A percentile compares a stretch with the other conserved stretches of the same genome.
Evolutionary conservation across 1,140 invertebrate species (phyloP).

Genomic region (Drosophila sucinea): DNA sequence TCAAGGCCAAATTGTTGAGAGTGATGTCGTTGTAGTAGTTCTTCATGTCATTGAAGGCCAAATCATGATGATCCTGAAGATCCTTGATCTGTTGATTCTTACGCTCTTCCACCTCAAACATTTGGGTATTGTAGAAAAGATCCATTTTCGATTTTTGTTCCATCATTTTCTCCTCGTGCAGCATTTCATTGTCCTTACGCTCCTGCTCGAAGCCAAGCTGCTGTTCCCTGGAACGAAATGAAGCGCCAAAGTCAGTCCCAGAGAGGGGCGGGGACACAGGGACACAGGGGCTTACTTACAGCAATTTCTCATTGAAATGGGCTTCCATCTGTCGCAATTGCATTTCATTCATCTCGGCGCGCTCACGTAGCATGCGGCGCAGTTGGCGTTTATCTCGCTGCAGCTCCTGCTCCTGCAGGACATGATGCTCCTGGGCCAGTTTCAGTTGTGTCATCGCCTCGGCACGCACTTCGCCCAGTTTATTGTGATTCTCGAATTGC

Average conservation of each 20-base stretch:
- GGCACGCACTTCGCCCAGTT: constrained; percentile 84
- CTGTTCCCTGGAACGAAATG: constrained; percentile 49
- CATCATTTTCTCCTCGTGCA: constrained; percentile 91
- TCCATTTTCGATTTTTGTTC: constrained; percentile 89
- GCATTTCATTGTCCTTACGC: constrained; percentile 90
- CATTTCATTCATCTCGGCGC: constrained; percentile 84
- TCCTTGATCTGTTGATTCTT: constrained; percentile 94
- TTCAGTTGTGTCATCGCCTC: constrained; percentile 91
- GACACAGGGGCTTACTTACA: constrained; percentile 64
- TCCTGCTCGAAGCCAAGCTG: constrained; percentile 86
- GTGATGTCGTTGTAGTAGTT: constrained; percentile 97
- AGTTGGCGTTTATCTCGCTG: constrained; percentile 91
- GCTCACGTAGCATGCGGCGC: constrained; percentile 89
- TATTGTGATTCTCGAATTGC: constrained; percentile 95
- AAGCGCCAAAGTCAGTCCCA: background rate
- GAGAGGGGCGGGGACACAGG: background rate
- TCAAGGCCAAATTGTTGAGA: constrained; percentile 93
- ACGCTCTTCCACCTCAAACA: constrained; percentile 94
- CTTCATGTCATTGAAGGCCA: constrained; percentile 93
- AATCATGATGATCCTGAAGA: constrained; percentile 92
- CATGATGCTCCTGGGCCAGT: constrained; percentile 89
- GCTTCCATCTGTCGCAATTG: constrained; percentile 77
- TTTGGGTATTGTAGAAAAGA: constrained; percentile 89
- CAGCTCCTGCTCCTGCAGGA: constrained; percentile 89
- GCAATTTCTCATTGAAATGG: constrained; percentile 86